Conservation (phyloP, 1,140 invertebrate species). For the Drosophila neocordata region DNA sequence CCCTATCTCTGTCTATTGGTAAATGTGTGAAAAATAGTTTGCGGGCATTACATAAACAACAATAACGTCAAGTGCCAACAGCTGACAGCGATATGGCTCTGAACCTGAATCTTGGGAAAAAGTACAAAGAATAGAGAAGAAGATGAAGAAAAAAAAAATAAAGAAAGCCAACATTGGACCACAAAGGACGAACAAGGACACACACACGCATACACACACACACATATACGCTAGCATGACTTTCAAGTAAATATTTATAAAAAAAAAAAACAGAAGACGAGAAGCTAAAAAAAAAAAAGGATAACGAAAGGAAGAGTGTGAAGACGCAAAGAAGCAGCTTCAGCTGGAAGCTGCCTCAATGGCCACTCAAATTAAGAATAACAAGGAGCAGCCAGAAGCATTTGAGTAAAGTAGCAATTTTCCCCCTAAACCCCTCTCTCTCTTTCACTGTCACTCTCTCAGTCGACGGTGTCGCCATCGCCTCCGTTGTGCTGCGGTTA, state of each 20-base stretch:
- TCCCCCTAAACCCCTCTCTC: not conserved
- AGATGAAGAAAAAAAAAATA: not conserved
- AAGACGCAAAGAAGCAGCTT: conserved; percentile 17
- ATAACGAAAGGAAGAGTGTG: conserved; percentile 33
- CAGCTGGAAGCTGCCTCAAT: conserved; percentile 55
- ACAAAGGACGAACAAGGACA: conserved; percentile 32
- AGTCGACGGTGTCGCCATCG: not conserved
- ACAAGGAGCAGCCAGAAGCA: conserved; percentile 52
- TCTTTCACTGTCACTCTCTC: not conserved
- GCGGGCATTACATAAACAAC: conserved; percentile 51
- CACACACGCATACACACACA: conserved; percentile 42
- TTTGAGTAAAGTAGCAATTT: conserved; percentile 67
- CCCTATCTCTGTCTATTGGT: conserved; percentile 4
- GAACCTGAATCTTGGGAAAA: not conserved
- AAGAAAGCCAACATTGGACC: conserved; percentile 10
- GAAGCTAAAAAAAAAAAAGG: conserved; percentile 16
- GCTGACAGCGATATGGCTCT: conserved; percentile 54
- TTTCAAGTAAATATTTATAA: conserved; percentile 73
- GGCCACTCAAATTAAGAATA: conserved; percentile 79
- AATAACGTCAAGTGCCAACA: conserved; percentile 37
- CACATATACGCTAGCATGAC: conserved; percentile 37
- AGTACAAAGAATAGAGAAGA: no score
- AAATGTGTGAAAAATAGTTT: conserved; percentile 67
- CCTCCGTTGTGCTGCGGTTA: conserved; percentile 51
- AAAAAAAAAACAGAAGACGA: conserved; percentile 30